These are phyloP conservation scores for Ctenomys sociabilis DNA, from an alignment of 2,113 vertebrate species.

Conservation along the genomic window DNA sequence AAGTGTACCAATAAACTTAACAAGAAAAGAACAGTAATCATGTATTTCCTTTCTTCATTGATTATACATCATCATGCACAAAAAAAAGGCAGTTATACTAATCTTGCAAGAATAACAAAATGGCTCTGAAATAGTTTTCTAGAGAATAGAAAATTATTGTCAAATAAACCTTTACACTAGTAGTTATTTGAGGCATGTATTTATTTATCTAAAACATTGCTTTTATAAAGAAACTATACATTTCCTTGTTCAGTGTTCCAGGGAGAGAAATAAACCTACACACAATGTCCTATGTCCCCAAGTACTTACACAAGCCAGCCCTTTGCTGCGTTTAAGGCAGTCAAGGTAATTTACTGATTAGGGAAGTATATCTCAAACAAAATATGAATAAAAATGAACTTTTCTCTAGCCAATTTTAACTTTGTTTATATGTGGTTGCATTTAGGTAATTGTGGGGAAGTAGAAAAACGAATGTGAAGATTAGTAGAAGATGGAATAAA, in stretches of 20 bases:
- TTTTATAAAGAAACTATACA: not conserved
- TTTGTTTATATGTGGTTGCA: not conserved
- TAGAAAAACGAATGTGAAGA: not conserved
- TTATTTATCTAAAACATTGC: not conserved
- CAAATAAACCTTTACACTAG: not conserved
- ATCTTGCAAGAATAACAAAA: not conserved
- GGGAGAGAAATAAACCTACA: not conserved
- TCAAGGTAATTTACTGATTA: not conserved
- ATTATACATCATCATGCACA: not conserved
- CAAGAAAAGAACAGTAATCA: constrained; percentile 30
- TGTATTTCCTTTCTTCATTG: not conserved
- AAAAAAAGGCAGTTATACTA: not conserved
- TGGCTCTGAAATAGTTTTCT: not conserved
- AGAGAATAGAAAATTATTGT: not conserved
- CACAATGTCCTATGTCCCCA: not conserved
- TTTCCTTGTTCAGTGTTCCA: constrained; percentile 32
- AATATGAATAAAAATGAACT: constrained; percentile 9
- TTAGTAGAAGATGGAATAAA: not conserved
- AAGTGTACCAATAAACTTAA: not conserved
- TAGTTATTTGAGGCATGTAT: not conserved
- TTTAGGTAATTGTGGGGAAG: not conserved
- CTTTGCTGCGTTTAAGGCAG: not conserved
- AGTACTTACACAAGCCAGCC: not conserved
- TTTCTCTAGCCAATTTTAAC: not conserved
- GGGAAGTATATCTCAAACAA: not conserved